Evolutionary conservation across 2,113 vertebrate species (phyloP).

Genomic region (Sebastes schlegelii): DNA sequence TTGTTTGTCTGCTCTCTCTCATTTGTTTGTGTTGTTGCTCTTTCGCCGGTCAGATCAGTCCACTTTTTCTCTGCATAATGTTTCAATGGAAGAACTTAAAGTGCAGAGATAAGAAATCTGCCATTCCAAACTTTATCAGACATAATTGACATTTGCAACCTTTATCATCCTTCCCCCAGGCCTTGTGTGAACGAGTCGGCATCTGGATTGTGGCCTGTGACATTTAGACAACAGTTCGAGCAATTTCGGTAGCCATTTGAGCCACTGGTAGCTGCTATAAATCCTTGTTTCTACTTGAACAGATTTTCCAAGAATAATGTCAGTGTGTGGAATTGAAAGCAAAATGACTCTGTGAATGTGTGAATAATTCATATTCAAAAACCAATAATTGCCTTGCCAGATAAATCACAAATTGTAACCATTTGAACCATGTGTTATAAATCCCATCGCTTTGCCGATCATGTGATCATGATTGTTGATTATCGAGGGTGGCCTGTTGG

Average conservation of each 20-base stretch:
- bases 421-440: slow-evolving; percentile 10
- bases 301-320: slow-evolving; percentile 35
- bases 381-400: slow-evolving; percentile 4
- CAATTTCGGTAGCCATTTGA: slow-evolving; percentile 69
- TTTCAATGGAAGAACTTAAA: slow-evolving; percentile 31
- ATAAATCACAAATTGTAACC: slow-evolving; percentile 17
- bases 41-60: not conserved
- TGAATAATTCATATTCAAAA: slow-evolving; percentile 25
- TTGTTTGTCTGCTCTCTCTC: not conserved
- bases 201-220: slow-evolving; percentile 79
- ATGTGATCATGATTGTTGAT: slow-evolving; percentile 44
- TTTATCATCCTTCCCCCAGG: slow-evolving; percentile 74
- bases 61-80: slow-evolving; percentile 21
- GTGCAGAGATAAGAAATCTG: slow-evolving; percentile 61
- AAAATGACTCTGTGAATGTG: not conserved
- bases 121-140: slow-evolving; percentile 70
- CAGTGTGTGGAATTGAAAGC: slow-evolving; percentile 19
- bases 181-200: slow-evolving; percentile 53
- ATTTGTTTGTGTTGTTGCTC: slow-evolving; percentile 8
- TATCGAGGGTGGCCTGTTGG: slow-evolving; percentile 31
- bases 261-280: slow-evolving; percentile 59
- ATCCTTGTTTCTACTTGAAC: slow-evolving; percentile 31
- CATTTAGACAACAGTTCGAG: slow-evolving; percentile 82
- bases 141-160: slow-evolving; percentile 79
- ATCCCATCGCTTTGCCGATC: slow-evolving; percentile 28